phyloP scores from a whole-genome alignment of 2,797 vertebrate genomes.

The Aotus griseimembra region DNA sequence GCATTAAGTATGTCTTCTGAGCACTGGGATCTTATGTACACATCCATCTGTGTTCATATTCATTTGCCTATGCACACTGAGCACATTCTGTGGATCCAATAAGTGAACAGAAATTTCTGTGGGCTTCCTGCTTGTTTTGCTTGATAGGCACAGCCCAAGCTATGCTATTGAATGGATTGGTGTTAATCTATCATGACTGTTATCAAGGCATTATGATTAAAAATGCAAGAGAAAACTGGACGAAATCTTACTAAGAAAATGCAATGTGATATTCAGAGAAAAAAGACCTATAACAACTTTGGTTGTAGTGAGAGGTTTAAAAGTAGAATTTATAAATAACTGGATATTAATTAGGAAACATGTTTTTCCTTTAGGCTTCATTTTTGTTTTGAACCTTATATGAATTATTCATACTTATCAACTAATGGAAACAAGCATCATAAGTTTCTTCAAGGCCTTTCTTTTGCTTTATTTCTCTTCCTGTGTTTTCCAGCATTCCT shows the following conservation, averaged over 20 bases:
- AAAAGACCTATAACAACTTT: background rate
- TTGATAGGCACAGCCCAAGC: background rate
- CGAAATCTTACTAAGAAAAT: background rate
- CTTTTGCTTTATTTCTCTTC: background rate
- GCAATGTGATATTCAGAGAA: background rate
- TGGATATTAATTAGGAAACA: background rate
- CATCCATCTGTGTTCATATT: background rate
- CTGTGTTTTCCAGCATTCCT: background rate
- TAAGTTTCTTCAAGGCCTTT: background rate
- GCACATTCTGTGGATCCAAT: background rate
- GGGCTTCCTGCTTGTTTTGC: background rate
- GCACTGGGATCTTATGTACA: background rate
- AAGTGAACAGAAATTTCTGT: background rate
- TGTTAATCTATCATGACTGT: background rate
- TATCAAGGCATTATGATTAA: background rate
- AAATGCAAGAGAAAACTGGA: background rate
- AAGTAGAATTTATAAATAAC: background rate
- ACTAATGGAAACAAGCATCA: background rate
- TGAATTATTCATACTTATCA: background rate
- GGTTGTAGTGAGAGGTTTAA: background rate
- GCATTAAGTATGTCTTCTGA: background rate
- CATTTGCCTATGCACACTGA: background rate
- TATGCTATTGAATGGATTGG: background rate
- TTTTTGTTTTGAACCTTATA: background rate
- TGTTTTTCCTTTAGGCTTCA: background rate